Conservation (phyloP, 2,113 vertebrate species). For the Campylomormyrus numenius region DNA sequence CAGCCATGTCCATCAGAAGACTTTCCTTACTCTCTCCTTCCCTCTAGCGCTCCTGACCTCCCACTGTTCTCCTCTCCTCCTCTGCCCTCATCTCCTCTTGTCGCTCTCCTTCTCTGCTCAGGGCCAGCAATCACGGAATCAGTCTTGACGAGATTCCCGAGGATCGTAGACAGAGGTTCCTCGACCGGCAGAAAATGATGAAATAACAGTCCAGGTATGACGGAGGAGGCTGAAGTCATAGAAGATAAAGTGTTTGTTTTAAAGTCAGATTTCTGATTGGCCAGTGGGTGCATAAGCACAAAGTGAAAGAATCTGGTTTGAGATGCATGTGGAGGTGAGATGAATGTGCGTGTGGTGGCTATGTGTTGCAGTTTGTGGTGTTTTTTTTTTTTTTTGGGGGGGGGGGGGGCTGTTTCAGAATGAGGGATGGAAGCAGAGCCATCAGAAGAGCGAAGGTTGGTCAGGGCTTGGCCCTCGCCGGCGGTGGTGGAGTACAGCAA, state of each 20-base stretch:
- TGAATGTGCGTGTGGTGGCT: neutral
- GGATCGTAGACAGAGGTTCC: constrained; percentile 65
- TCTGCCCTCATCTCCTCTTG: neutral
- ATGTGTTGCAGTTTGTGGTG: neutral
- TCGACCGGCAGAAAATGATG: constrained; percentile 62
- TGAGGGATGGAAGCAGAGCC: neutral
- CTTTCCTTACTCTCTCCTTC: neutral
- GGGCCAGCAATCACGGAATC: constrained; percentile 69
- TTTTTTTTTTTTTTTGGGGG: neutral
- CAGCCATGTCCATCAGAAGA: neutral
- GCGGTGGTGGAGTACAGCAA: too few relatives aligned
- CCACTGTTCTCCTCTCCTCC: neutral
- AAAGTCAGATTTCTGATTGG: neutral
- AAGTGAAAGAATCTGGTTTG: neutral
- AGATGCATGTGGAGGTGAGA: neutral
- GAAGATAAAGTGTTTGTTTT: neutral
- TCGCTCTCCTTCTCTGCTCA: constrained; percentile 34
- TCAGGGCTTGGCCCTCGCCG: too few relatives aligned
- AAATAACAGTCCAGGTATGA: constrained; percentile 33
- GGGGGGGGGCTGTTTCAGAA: neutral
- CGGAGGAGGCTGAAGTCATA: neutral
- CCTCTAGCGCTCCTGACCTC: neutral
- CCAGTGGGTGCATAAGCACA: neutral
- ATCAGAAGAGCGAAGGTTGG: too few relatives aligned
- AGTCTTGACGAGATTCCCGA: constrained; percentile 72